These are phyloP conservation scores for Neomonachus schauinslandi DNA, from an alignment of 2,113 vertebrate genomes.

Conservation along the genomic window DNA sequence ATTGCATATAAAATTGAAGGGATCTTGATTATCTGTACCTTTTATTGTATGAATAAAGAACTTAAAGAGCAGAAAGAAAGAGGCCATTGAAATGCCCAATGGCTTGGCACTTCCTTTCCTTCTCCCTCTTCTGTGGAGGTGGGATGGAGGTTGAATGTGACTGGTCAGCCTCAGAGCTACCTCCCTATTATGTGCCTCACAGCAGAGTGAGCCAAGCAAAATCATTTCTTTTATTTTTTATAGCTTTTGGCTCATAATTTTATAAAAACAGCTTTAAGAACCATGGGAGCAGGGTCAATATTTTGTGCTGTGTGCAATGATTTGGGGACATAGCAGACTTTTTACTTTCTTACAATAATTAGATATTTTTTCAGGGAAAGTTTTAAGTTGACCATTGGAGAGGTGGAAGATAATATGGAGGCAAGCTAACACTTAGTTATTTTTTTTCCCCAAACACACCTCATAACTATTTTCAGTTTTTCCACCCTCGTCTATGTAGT, in stretches of 20 bases:
- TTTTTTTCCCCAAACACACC: background rate
- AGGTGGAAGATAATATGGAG: background rate
- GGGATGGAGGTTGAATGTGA: background rate
- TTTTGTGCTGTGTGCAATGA: background rate
- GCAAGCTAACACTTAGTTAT: background rate
- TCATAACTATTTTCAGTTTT: background rate
- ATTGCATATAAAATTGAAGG: accelerated
- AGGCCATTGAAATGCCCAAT: background rate
- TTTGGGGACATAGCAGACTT: background rate
- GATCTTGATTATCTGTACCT: background rate
- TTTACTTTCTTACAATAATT: background rate
- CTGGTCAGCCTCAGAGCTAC: background rate
- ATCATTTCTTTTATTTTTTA: background rate
- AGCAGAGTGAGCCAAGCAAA: background rate
- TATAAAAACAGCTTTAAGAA: background rate
- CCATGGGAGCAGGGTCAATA: background rate
- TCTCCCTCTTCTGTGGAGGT: background rate
- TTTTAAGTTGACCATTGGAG: background rate
- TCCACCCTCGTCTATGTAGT: background rate
- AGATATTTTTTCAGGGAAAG: background rate
- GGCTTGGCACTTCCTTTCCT: background rate
- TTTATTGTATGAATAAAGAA: background rate
- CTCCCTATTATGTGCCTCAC: background rate
- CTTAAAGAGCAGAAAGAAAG: background rate
- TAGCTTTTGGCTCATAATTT: background rate